Evolutionary conservation across 2,113 vertebrate genomes (phyloP), one percentile per base, ranked within the genome.

Genomic region (Butorides virescens): DNA sequence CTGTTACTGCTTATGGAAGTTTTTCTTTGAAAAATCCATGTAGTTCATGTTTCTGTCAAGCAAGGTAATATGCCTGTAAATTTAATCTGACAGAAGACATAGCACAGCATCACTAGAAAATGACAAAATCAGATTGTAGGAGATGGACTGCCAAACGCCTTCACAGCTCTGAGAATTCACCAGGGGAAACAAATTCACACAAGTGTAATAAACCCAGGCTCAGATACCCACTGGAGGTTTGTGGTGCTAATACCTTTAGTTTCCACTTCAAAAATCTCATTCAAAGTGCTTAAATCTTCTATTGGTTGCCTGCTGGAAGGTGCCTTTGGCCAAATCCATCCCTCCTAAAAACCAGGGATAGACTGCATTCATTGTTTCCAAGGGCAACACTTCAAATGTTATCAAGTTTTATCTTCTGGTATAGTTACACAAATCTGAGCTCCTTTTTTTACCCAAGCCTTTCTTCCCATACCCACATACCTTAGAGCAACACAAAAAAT

Each of bases 71-170:
- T 10, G 62, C 62, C 74, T 86, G 39, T 76, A 94, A 95, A 92
- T 96, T 95, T 72, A 95, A 92, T 91, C 86, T 96, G 86, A 93
- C 87, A 92, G 92, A 70, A 94, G 92, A 95, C 55, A 92, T 68
- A 95, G 86, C 91, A 94, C 63, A 94, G 74, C 86, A 82, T 56
- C 86, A 73, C 80, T 68, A 95, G 94, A 92, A 94, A 97, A 93
- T 66, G 86, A 94, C 93, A 95, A 96, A 92, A 94, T 85, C 88
- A 74, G 91, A 93, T 42, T 92, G 93, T n/a, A 63, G 78, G 93
- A 90, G 32, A 91, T 46, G 76, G 81, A 88, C 66, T 74, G 88
- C 58, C 93, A 93, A 97, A 90, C 14, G 14, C 93, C 68, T 92
- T 88, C 72, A 49, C 53, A 82, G 91, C 66, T 83, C 82, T 96